phyloP scores from a whole-genome alignment of 2,797 vertebrate genomes.

The Hafferia zeledoni region DNA sequence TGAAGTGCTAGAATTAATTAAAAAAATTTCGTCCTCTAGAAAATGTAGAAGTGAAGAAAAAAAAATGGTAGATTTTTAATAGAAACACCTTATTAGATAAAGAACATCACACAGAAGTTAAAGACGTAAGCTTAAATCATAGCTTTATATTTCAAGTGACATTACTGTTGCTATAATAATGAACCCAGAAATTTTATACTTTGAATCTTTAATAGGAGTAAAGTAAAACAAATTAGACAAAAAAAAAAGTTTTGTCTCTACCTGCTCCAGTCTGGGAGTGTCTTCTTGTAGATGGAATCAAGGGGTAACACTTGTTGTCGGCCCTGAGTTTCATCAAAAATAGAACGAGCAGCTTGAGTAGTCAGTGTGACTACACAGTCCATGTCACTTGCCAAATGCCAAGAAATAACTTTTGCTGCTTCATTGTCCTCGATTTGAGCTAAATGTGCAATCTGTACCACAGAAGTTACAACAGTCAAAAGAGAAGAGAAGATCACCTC shows the following conservation, averaged over 20 bases:
- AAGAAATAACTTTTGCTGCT: conserved; percentile 89
- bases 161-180: not conserved
- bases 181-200: not conserved
- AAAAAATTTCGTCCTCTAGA: not conserved
- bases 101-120: not conserved
- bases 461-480: conserved; percentile 26
- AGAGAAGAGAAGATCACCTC: not conserved
- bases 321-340: conserved; percentile 83
- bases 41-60: not conserved
- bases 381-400: conserved; percentile 91
- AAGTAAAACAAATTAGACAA: not conserved
- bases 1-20: not conserved
- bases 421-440: conserved; percentile 84
- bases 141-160: not conserved
- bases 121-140: no score
- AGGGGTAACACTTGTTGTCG: conserved; percentile 89
- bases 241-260: conserved; percentile 53
- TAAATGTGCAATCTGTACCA: conserved; percentile 86
- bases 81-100: not conserved
- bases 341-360: conserved; percentile 80
- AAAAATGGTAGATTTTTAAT: not conserved
- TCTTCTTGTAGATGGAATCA: conserved; percentile 81
- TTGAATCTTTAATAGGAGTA: not conserved
- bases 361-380: conserved; percentile 90
- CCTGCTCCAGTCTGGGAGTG: conserved; percentile 81